Evolutionary conservation across 2,113 vertebrate genomes (phyloP).

Genomic region (Platysternon megacephalum): DNA sequence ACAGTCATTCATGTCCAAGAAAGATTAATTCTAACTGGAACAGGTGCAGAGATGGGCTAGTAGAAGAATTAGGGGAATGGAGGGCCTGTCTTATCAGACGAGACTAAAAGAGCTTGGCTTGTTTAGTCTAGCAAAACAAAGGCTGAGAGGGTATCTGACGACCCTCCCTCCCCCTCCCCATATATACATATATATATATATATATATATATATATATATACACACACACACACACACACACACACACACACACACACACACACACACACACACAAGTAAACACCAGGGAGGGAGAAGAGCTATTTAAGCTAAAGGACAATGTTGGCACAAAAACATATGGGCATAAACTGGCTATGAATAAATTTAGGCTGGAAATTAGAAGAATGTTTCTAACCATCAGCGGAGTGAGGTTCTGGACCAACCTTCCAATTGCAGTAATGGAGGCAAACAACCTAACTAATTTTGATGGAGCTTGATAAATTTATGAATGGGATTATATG

Average conservation of each 20-base stretch:
- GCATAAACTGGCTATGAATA: not conserved
- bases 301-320: not conserved
- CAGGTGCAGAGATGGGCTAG: not conserved
- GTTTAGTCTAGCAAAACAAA: not conserved
- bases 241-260: no score
- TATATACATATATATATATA: no score
- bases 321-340: not conserved
- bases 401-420: not conserved
- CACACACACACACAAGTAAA: no score
- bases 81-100: not conserved
- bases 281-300: not conserved
- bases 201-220: no score
- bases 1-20: not conserved
- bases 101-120: not conserved
- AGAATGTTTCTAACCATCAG: not conserved
- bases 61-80: not conserved
- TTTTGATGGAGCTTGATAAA: not conserved
- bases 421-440: not conserved
- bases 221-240: no score
- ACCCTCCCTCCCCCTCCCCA: no score
- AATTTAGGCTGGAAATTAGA: not conserved
- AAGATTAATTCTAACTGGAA: not conserved
- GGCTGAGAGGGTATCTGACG: not conserved
- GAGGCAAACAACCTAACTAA: not conserved
- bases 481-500: not conserved